Conservation (phyloP, 1,140 invertebrate species). For the Bombus haemorrhoidalis region DNA sequence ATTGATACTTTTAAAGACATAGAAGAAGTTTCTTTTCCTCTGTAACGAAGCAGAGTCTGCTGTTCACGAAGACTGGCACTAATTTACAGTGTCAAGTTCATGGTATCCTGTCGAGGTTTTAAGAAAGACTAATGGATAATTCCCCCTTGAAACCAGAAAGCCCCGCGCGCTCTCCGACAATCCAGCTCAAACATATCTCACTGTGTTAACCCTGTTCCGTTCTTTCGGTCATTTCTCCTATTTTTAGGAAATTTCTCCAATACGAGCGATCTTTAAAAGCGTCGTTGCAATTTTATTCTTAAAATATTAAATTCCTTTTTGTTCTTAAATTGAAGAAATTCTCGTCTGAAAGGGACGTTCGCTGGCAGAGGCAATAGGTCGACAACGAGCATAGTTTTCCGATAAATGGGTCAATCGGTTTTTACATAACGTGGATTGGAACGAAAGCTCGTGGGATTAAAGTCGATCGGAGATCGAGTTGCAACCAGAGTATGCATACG, state of each 20-base stretch:
- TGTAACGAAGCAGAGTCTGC: not conserved
- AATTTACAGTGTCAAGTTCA: conserved; percentile 28
- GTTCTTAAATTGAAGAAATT: not conserved
- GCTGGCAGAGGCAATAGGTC: not conserved
- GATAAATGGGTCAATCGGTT: conserved; percentile 33
- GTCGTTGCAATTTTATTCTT: too few species aligned
- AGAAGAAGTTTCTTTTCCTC: not conserved
- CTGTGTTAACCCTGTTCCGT: not conserved
- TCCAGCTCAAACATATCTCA: not conserved
- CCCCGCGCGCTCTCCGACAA: not conserved
- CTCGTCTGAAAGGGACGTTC: not conserved
- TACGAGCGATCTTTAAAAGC: not conserved
- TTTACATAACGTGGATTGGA: not conserved
- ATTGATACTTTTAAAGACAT: not conserved
- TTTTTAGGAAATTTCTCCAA: not conserved
- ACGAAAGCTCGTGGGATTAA: not conserved
- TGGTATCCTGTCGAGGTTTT: conserved; percentile 14
- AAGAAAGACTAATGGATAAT: conserved; percentile 34
- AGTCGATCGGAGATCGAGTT: not conserved
- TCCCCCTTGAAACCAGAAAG: not conserved
- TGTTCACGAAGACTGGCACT: not conserved
- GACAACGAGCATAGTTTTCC: not conserved
- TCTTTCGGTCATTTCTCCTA: not conserved
- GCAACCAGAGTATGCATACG: too few species aligned
- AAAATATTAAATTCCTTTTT: too few species aligned